Evolutionary conservation across 1,140 invertebrate genomes (phyloP), one percentile per base, ranked within the genome.

Genomic region (Lethrus apterus): DNA sequence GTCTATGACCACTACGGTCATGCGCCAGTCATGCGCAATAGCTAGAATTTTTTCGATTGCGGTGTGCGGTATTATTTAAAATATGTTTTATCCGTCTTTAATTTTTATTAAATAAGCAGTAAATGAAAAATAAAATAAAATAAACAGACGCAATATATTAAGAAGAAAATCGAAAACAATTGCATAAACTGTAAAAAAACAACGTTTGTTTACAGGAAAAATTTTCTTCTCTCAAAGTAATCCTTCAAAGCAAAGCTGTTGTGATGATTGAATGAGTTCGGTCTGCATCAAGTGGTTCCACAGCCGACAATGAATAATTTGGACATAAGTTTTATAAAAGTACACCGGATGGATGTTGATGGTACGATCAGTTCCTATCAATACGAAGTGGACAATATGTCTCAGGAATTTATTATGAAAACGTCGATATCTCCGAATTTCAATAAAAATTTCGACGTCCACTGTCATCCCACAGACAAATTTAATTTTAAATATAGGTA

Each of bases 351-450:
- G n/a, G 40, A 34, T 13, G 24, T 36, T 24, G 45, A 45, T 45
- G 48, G 51, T 26, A 48, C 38, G 19, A 30, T 53, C 7, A 35
- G 32, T 15, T 54, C 57, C 17, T 29, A 44, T 21, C 41, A 48
- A 23, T 48, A 58, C 31, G 47, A 56, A 51, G 38, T 46, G 11
- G 58, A 60, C 36, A 44, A 44, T 26, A 40, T 35, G 5, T 50
- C 40, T 14, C 52, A 57, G 23, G 44, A 60, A 46, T 33, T 52
- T 7, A 20, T 57, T 4, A 40, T 32, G 8, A 52, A 56, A 40
- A 54, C 38, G 8, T 43, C 40, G 7, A 40, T 52, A 40, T 18
- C 19, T 8, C 9, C 32, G 1, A 30, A 46, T 23, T 26, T 33
- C 17, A 42, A 29, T 20, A 19, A 41, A 20, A 43, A 42, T 36